These are phyloP conservation scores for Bibio marci DNA, from an alignment of 2,888 invertebrate species.

Conservation along the genomic window DNA sequence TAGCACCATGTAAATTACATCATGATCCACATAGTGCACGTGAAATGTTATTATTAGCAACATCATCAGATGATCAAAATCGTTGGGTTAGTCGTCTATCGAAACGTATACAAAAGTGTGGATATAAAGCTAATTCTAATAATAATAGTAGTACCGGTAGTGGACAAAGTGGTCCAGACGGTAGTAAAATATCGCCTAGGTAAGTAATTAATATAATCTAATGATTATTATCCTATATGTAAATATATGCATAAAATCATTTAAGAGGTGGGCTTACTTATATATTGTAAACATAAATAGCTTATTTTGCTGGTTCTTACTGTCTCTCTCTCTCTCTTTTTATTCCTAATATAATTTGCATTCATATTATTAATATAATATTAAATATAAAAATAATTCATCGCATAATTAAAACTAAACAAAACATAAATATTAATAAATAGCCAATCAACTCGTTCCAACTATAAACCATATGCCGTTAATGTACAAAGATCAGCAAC, in stretches of 20 bases:
- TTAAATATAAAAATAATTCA: too few species aligned
- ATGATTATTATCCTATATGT: too few species aligned
- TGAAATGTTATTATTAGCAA: constrained; percentile 80
- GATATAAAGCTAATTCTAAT: constrained; percentile 69
- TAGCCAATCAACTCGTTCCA: constrained; percentile 31
- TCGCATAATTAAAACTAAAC: too few species aligned
- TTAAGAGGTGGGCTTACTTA: too few species aligned
- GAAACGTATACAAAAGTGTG: constrained; percentile 83
- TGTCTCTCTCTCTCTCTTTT: too few species aligned
- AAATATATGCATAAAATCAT: too few species aligned
- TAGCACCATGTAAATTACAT: constrained; percentile 92
- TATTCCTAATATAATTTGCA: too few species aligned
- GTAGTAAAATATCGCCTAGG: constrained; percentile 61
- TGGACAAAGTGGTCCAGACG: constrained; percentile 30
- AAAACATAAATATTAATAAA: too few species aligned
- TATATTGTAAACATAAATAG: too few species aligned
- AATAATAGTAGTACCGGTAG: constrained; percentile 24
- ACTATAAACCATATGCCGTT: constrained; percentile 29
- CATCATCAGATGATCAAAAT: constrained; percentile 72
- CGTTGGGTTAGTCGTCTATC: constrained; percentile 84
- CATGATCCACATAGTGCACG: constrained; percentile 87
- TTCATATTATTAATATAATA: too few species aligned
- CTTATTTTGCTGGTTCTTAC: too few species aligned
- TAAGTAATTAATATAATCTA: constrained; percentile 27
- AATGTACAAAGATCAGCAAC: constrained; percentile 70